These are phyloP conservation scores for Gallirallus australis DNA, from an alignment of 2,797 vertebrate genomes.

Conservation along the genomic window DNA sequence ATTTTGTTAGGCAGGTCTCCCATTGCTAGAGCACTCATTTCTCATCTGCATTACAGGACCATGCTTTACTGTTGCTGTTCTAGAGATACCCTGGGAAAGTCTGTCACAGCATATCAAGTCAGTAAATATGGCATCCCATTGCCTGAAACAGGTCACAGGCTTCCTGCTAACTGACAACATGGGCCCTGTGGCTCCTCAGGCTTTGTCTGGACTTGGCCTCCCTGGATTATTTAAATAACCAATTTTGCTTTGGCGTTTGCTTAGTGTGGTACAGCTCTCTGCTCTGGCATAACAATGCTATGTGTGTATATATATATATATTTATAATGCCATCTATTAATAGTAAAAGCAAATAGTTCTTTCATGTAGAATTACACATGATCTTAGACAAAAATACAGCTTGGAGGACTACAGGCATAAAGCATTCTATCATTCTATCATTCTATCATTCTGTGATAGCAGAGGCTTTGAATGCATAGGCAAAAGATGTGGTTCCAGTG, in stretches of 20 bases:
- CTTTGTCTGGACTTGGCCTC: not conserved
- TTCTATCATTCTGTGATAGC: not conserved
- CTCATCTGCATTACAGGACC: not conserved
- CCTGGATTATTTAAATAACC: not conserved
- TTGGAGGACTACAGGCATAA: not conserved
- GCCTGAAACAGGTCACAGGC: not conserved
- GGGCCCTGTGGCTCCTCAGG: not conserved
- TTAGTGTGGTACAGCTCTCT: not conserved
- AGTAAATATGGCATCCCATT: not conserved
- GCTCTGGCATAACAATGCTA: not conserved
- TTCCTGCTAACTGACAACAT: not conserved
- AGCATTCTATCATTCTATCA: no score
- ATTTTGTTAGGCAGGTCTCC: not conserved
- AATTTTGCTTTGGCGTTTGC: not conserved
- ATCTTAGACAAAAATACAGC: not conserved
- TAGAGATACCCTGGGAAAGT: not conserved
- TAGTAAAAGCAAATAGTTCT: not conserved
- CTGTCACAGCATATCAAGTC: not conserved
- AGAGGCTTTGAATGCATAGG: not conserved
- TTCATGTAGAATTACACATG: not conserved
- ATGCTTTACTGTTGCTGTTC: not conserved
- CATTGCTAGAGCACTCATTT: not conserved
- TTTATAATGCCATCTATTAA: not conserved
- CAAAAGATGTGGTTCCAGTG: not conserved
- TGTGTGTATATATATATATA: not conserved